These are phyloP conservation scores for Apamea monoglypha DNA, from an alignment of 2,888 invertebrate species.

Conservation along the genomic window DNA sequence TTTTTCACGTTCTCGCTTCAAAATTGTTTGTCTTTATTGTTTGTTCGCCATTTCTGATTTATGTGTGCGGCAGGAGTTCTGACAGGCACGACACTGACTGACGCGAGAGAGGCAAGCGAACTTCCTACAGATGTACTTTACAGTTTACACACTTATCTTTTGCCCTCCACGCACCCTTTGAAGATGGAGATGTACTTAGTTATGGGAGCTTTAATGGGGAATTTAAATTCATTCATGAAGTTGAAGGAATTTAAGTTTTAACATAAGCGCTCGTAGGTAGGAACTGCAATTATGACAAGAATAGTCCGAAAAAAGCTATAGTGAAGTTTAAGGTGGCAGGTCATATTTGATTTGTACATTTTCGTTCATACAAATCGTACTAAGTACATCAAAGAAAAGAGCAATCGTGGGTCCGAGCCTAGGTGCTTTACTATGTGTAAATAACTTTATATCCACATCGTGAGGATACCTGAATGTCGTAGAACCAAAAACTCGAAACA, in stretches of 20 bases:
- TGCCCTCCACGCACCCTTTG: slow-evolving; percentile 16
- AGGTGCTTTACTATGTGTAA: too few relatives aligned
- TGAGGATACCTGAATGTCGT: too few relatives aligned
- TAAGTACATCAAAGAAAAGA: neutral
- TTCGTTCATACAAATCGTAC: neutral
- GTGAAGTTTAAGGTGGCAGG: too few relatives aligned
- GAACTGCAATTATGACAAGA: neutral
- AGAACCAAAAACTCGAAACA: too few relatives aligned
- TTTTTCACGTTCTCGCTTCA: slow-evolving; percentile 63
- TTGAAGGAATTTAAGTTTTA: neutral
- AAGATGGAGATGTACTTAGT: slow-evolving; percentile 12
- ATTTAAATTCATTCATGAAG: slow-evolving; percentile 12
- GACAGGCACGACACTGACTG: slow-evolving; percentile 69
- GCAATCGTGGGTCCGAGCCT: too few relatives aligned
- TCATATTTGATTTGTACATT: neutral
- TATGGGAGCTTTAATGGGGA: slow-evolving; percentile 1
- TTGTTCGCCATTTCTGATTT: slow-evolving; percentile 68
- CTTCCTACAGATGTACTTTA: slow-evolving; percentile 57
- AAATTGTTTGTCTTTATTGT: slow-evolving; percentile 66
- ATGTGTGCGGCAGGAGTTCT: slow-evolving; percentile 60
- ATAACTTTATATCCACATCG: too few relatives aligned
- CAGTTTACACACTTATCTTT: slow-evolving; percentile 57
- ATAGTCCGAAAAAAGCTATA: too few relatives aligned
- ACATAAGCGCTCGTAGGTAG: neutral
- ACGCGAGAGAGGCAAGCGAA: slow-evolving; percentile 55